Percentiles rank a stretch among this genome's conserved stretches.
Conservation (phyloP, 2,113 vertebrate species). For the Aythya baeri region DNA sequence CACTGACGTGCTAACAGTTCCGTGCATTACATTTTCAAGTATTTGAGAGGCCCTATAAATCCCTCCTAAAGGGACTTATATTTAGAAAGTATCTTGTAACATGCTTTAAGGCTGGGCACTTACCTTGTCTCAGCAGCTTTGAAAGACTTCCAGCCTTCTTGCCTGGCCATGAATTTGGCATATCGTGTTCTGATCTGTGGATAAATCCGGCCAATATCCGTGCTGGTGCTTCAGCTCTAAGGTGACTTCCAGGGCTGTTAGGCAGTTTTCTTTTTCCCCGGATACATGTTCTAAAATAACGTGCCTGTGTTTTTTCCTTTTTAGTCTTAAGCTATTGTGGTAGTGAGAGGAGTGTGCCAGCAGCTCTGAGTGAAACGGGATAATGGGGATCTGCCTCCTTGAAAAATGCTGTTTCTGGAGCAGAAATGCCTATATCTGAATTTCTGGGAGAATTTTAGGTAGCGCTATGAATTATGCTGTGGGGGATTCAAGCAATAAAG, state of each 20-base stretch:
- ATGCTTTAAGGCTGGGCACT: not conserved
- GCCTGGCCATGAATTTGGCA: not conserved
- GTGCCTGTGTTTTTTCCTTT: not conserved
- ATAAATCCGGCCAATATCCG: not conserved
- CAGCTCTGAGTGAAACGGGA: not conserved
- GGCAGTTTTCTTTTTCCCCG: not conserved
- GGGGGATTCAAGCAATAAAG: not conserved
- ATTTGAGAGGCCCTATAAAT: slow-evolving; percentile 21
- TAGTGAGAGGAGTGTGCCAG: not conserved
- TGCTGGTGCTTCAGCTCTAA: not conserved
- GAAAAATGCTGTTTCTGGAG: not conserved
- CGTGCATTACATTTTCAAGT: not conserved
- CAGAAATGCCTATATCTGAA: not conserved
- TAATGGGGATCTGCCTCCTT: not conserved
- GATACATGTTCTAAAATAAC: not conserved
- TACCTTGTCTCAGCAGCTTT: slow-evolving; percentile 22
- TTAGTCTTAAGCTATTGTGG: not conserved
- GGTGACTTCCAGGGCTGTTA: not conserved
- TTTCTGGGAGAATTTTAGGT: not conserved
- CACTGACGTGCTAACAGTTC: not conserved
- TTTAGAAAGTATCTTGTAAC: slow-evolving; percentile 55
- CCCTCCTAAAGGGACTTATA: slow-evolving; percentile 5
- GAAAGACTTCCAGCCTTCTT: not conserved
- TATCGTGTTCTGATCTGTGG: not conserved
- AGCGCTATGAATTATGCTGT: not conserved